A percentile compares a stretch with the other conserved stretches of the same genome.
These are phyloP conservation scores for Passer domesticus DNA, from an alignment of 2,113 vertebrate species.

Conservation along the genomic window DNA sequence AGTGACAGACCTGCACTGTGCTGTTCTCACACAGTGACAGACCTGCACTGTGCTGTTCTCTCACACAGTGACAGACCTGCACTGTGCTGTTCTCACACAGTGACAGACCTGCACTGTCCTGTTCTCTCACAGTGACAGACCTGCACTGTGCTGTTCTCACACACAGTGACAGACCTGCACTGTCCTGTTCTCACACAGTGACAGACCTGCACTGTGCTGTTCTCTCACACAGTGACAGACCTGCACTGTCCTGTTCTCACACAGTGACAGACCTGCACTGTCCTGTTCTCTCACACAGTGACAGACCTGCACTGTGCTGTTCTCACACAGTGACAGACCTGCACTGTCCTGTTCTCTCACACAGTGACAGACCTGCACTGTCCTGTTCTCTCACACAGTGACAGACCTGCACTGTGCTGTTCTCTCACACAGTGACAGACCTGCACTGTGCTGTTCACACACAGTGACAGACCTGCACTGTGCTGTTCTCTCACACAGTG, in stretches of 20 bases:
- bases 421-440: not conserved
- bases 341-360: no score
- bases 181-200: not conserved
- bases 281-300: not conserved
- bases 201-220: no score
- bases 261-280: not conserved
- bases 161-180: no score
- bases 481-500: no score
- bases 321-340: no score
- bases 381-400: not conserved
- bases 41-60: not conserved
- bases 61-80: no score
- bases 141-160: not conserved
- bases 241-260: not conserved
- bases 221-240: no score
- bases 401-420: rapidly evolving
- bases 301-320: no score
- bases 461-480: no score
- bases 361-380: rapidly evolving
- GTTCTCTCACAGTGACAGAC: not conserved
- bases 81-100: no score
- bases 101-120: rapidly evolving
- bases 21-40: not conserved
- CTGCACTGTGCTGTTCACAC: not conserved
- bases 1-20: not conserved